Percentiles rank a stretch among this genome's conserved stretches.
Conservation (phyloP, 1,140 invertebrate genomes). For the Ceratosolen fusciceps region DNA sequence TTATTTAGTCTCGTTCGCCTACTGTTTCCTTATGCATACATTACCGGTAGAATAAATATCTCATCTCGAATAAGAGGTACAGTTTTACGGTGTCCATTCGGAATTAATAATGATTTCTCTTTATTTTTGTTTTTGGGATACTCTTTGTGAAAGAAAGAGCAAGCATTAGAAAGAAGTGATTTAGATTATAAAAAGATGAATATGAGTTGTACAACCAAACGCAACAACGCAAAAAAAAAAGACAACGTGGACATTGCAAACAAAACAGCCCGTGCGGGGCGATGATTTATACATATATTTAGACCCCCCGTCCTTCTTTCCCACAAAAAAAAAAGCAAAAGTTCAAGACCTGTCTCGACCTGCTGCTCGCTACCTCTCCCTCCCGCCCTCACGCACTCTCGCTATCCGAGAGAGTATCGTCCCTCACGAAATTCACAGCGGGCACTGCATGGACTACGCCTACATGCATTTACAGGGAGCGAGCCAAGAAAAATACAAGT, state of each 20-base stretch:
- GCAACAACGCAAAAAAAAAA: neutral
- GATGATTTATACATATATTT: constrained; percentile 29
- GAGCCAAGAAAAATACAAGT: constrained; percentile 2
- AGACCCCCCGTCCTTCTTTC: constrained; percentile 2
- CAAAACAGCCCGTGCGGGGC: neutral
- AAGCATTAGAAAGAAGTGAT: too few species aligned
- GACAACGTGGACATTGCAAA: neutral
- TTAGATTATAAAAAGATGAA: neutral
- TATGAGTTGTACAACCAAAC: neutral
- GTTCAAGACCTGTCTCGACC: constrained; percentile 41
- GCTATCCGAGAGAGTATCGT: neutral
- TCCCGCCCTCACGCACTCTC: neutral
- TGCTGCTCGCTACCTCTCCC: neutral
- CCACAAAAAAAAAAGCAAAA: constrained; percentile 24
- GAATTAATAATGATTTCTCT: too few species aligned
- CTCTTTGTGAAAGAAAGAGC: too few species aligned
- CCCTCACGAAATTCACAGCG: neutral
- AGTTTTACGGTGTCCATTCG: too few species aligned
- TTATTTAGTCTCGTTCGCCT: too few species aligned
- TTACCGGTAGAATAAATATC: too few species aligned
- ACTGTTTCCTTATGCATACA: too few species aligned
- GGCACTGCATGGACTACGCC: neutral
- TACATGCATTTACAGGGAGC: neutral
- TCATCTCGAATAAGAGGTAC: too few species aligned
- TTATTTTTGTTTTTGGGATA: too few species aligned